Evolutionary conservation across 37 sponge, comb jelly and placozoan species (phyloP).

Genomic region (Lycopodina hypogea): DNA sequence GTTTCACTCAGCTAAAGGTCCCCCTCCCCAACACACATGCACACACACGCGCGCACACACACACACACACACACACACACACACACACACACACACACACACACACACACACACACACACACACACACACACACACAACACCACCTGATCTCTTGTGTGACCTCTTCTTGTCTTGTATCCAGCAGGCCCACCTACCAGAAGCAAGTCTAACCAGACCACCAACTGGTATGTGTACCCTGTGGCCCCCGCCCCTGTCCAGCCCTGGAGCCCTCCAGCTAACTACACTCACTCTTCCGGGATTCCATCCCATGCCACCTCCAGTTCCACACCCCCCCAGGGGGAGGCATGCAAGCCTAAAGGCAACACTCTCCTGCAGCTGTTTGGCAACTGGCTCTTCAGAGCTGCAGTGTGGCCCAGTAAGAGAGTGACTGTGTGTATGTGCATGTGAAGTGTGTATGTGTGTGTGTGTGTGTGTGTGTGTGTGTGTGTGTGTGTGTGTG

Average conservation of each 20-base stretch:
- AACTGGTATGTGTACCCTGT: neutral
- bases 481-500: neutral
- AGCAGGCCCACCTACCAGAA: neutral
- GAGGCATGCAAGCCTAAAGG: constrained; percentile 52
- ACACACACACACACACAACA: too few relatives aligned
- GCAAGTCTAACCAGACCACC: neutral
- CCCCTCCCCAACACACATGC: too few relatives aligned
- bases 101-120: too few relatives aligned
- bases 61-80: too few relatives aligned
- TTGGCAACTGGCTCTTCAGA: constrained; percentile 89
- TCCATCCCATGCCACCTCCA: neutral
- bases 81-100: too few relatives aligned
- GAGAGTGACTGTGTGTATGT: neutral
- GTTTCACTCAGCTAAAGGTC: too few relatives aligned
- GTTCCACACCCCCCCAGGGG: neutral
- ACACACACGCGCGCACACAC: too few relatives aligned
- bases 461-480: neutral
- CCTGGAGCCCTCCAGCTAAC: neutral
- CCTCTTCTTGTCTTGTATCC: too few relatives aligned
- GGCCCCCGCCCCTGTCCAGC: neutral
- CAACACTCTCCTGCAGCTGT: constrained; percentile 78
- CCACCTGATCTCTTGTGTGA: too few relatives aligned
- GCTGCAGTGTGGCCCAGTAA: constrained; percentile 67
- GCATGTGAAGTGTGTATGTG: too few relatives aligned
- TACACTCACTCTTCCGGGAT: neutral